Evolutionary conservation across 2,888 invertebrate species (phyloP), one percentile per base, ranked within the genome.

Genomic region (Apodemia hepburni): DNA sequence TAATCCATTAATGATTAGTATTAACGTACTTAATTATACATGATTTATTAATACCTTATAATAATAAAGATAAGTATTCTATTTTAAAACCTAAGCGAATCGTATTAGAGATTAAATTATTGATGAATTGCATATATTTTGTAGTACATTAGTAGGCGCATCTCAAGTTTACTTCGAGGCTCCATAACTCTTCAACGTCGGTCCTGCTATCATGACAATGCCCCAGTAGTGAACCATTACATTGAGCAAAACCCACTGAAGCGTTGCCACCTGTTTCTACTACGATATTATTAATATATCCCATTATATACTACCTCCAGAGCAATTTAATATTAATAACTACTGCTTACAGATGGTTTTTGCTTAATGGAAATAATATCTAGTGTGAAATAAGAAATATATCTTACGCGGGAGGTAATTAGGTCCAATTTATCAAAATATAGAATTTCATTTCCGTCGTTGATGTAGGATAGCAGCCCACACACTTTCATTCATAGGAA

Each of bases 401-500:
- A 47, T 65, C 68, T 69, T 71, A 70, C 58, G 22, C 9, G 15
- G n/a, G 33, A 64, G 49, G 38, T 57, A 51, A 65, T 67, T 69
- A 68, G 68, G 71, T 61, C 61, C 58, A 68, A 51, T 68, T 69
- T 70, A 54, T 54, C 57, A 22, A 65, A 68, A 70, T 64, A 65
- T 61, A 77, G 72, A 73, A 67, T 62, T 38, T 54, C 15, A 57
- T 64, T 49, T 54, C 58, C 73, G 61, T 61, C 68, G 68, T 73
- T 68, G 83, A 85, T 87, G 78, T 79, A 76, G 81, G 84, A 89
- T 87, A 82, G 72, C 76, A 66, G 66, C 90, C 90, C 80, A 89
- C 90, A 79, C 87, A 75, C 78, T 87, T 88, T 87, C 87, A 81
- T 87, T 86, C 81, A 82, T 86, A 81, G 82, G 75, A 82, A 82